Base-by-base conservation (phyloP, 2,113 vertebrate genomes). In the Lucifuga dentata region DNA sequence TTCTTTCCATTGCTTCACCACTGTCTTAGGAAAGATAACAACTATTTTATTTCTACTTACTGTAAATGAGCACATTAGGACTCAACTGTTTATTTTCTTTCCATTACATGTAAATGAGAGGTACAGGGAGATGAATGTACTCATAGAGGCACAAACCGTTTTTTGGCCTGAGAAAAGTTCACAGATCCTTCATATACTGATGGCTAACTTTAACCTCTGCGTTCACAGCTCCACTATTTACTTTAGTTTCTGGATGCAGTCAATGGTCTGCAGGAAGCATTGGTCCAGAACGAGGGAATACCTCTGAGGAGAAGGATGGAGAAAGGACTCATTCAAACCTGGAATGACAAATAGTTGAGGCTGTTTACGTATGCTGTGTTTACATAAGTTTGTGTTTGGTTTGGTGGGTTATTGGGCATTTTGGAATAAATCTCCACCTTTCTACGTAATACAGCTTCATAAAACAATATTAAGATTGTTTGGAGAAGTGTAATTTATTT, bases 181-280 rank as follows among this genome's bases (percentile, higher is more conserved):
- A 88, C 89, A 88, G 84, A 87, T 77, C 76, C 70, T 81, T 88
- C 73, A 74, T 86, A 78, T 63, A 84, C 87, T 80, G 87, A 90
- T 85, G 83, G 87, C 89, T 87, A 90, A 88, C 90, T 90, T 92
- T 91, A 91, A 91, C 91, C 89, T 91, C 88, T 86, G 80, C 81
- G 80, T 85, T 85, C 90, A 80, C 85, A 84, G 89, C 83, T 53
- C 64, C 74, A 56, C 84, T 92, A 67, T 93, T 93, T 90, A 90
- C 91, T 88, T 89, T 87, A 86, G 85, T 89, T 91, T 83, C 89
- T 93, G 91, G 88, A 92, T 86, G 86, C 87, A 91, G 92, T 92
- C 89, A 92, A 90, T 92, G 91, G 91, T 91, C 88, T 88, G 90
- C 88, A 91, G 91, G 92, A 92, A 91, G 89, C 91, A 90, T 78